A percentile compares a stretch with the other conserved stretches of the same genome.
Evolutionary conservation across 2,888 invertebrate species (phyloP).

Genomic region (Capitulum mitella): DNA sequence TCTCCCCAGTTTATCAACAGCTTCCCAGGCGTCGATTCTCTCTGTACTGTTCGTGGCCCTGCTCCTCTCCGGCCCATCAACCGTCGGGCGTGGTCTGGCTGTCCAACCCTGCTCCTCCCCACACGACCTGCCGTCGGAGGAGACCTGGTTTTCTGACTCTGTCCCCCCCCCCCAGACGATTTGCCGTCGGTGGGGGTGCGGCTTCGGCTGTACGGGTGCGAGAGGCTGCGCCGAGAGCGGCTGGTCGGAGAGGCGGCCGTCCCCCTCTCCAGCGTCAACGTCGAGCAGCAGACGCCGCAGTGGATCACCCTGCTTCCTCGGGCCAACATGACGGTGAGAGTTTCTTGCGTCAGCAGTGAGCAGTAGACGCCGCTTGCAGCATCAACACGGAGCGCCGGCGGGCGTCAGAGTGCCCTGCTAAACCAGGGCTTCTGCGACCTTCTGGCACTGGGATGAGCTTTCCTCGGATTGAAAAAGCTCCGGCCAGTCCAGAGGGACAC

Average conservation of each 20-base stretch:
- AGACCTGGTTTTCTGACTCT: constrained; percentile 78
- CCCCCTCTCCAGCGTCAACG: constrained; percentile 79
- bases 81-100: too few species aligned
- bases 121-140: constrained; percentile 48
- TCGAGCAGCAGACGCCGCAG: constrained; percentile 81
- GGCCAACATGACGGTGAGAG: constrained; percentile 41
- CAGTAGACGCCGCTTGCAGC: not conserved
- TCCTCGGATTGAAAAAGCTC: too few species aligned
- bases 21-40: too few species aligned
- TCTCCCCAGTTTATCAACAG: too few species aligned
- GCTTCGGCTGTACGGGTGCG: constrained; percentile 83
- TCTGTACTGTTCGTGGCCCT: too few species aligned
- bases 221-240: constrained; percentile 83
- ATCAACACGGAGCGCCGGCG: too few species aligned
- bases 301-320: constrained; percentile 72
- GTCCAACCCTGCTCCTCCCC: constrained; percentile 68
- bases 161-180: constrained; percentile 66
- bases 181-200: constrained; percentile 86
- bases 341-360: constrained; percentile 75
- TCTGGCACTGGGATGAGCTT: too few species aligned
- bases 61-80: too few species aligned
- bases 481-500: too few species aligned
- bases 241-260: constrained; percentile 84
- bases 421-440: too few species aligned
- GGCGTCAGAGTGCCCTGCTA: too few species aligned